Evolutionary conservation across 1,140 invertebrate species (phyloP).

Genomic region (Drosophila lini): DNA sequence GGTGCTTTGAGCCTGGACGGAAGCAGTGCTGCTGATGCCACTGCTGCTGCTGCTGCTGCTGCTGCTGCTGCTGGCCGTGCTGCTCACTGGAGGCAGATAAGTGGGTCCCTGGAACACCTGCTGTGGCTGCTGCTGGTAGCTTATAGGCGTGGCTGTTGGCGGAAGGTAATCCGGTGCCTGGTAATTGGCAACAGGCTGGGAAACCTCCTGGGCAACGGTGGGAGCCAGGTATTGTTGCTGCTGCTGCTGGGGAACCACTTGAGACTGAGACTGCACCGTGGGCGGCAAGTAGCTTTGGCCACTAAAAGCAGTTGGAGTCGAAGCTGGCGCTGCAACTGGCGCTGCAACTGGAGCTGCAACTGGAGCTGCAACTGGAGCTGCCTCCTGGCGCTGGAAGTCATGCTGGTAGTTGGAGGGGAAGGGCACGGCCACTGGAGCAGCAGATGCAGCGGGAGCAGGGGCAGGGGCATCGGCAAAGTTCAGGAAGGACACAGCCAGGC

Average conservation of each 20-base stretch:
- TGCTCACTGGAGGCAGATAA: slow-evolving; percentile 33
- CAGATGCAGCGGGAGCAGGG: slow-evolving; percentile 12
- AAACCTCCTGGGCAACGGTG: slow-evolving; percentile 22
- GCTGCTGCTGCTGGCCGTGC: slow-evolving; percentile 7
- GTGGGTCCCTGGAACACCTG: slow-evolving; percentile 34
- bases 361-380: background rate
- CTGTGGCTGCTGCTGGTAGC: slow-evolving; percentile 28
- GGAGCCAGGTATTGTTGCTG: slow-evolving; percentile 36
- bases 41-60: slow-evolving; percentile 5
- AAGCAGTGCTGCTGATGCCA: slow-evolving; percentile 1
- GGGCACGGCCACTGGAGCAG: slow-evolving; percentile 47
- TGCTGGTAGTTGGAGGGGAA: slow-evolving; percentile 76
- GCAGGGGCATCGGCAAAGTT: slow-evolving; percentile 53
- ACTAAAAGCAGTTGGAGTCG: background rate
- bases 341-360: background rate
- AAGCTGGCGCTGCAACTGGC: background rate
- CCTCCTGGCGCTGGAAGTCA: slow-evolving; percentile 56
- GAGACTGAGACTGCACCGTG: slow-evolving; percentile 26
- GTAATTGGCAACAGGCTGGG: slow-evolving; percentile 35
- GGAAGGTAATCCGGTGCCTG: slow-evolving; percentile 62
- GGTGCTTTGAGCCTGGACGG: slow-evolving; percentile 1
- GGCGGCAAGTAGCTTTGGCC: slow-evolving; percentile 51
- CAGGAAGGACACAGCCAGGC: slow-evolving; percentile 64
- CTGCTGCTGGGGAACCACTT: slow-evolving; percentile 5
- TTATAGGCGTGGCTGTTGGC: slow-evolving; percentile 30